Conservation (phyloP, 2,888 invertebrate genomes). For the Cetonia aurata region DNA sequence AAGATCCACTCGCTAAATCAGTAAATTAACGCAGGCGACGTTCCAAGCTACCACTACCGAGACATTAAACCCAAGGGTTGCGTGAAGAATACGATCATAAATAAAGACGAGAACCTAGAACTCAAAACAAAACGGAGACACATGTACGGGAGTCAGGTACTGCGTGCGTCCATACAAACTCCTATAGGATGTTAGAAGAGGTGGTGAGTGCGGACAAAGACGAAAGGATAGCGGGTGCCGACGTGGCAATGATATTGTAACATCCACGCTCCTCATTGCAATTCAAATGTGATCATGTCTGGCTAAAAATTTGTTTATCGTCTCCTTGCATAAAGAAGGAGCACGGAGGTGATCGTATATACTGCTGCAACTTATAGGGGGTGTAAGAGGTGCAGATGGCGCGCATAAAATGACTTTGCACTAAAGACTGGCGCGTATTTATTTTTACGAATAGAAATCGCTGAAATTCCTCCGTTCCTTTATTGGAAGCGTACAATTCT, state of each 20-base stretch:
- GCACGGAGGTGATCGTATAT: neutral
- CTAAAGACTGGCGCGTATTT: neutral
- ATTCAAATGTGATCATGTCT: conserved; percentile 53
- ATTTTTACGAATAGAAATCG: conserved; percentile 15
- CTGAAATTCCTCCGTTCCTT: conserved; percentile 5
- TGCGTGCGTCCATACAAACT: neutral
- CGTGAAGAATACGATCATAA: conserved; percentile 11
- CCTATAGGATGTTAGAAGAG: conserved; percentile 21
- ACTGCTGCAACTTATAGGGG: too few relatives aligned
- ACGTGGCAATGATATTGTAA: conserved; percentile 48
- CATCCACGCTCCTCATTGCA: conserved; percentile 50
- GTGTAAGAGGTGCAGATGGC: neutral
- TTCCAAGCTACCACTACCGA: conserved; percentile 7
- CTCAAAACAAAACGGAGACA: conserved; percentile 10
- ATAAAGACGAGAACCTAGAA: neutral
- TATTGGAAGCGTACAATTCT: neutral
- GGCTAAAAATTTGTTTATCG: conserved; percentile 50
- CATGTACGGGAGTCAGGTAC: conserved; percentile 23
- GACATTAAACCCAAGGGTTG: neutral
- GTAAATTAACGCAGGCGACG: conserved; percentile 4
- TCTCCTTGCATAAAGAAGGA: conserved; percentile 12
- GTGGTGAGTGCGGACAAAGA: conserved; percentile 4
- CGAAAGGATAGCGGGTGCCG: conserved; percentile 41
- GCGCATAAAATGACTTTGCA: conserved; percentile 2
- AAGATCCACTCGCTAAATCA: neutral